Percentiles rank a stretch among this genome's conserved stretches.
These are phyloP conservation scores for Urechis unicinctus DNA, from an alignment of 2,888 invertebrate genomes.

Conservation along the genomic window DNA sequence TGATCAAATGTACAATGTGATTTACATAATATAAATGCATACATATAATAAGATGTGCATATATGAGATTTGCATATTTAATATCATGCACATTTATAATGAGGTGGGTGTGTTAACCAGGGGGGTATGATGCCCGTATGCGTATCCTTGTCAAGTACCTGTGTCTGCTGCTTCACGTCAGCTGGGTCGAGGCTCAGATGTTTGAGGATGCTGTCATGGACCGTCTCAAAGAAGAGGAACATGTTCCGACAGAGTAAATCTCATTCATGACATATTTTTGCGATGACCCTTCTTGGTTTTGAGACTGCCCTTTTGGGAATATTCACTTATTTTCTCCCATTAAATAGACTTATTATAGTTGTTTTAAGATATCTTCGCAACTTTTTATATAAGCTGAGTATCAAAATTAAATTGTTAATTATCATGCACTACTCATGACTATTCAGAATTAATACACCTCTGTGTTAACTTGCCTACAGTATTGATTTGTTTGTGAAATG, in stretches of 20 bases:
- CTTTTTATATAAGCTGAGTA: too few species aligned
- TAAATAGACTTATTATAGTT: neutral
- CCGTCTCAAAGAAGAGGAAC: constrained; percentile 51
- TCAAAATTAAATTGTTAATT: too few species aligned
- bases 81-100: too few species aligned
- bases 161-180: constrained; percentile 55
- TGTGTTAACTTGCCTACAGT: too few species aligned
- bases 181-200: constrained; percentile 56
- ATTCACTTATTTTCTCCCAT: neutral
- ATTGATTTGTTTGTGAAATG: too few species aligned
- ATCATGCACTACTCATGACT: too few species aligned
- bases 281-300: too few species aligned
- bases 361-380: neutral
- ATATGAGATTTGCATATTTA: neutral
- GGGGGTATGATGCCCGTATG: constrained; percentile 61
- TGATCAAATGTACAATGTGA: neutral
- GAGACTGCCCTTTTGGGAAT: too few species aligned
- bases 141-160: constrained; percentile 58
- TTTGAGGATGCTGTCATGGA: constrained; percentile 58
- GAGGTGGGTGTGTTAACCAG: too few species aligned
- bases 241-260: constrained; percentile 51
- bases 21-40: neutral
- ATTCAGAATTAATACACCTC: too few species aligned
- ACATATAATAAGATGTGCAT: neutral
- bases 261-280: too few species aligned